Evolutionary conservation across 2,888 invertebrate genomes (phyloP), one percentile per base, ranked within the genome.

Genomic region (Bibio marci): DNA sequence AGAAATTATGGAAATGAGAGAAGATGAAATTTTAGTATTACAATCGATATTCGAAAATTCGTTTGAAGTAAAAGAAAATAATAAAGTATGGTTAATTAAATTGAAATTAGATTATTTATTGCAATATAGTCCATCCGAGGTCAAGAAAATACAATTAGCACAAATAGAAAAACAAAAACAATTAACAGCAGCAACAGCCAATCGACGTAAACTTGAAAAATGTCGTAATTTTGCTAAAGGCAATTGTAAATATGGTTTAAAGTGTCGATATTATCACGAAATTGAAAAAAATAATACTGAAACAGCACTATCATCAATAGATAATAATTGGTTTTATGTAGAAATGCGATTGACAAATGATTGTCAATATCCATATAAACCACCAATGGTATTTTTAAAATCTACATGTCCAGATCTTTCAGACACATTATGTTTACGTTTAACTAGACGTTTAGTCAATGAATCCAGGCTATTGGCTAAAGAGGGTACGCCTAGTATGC

Each of bases 31-130:
- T 56, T 72, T 73, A 44, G 80, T 78, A 0, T 58, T 86, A 26
- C 72, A 79, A 58, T 81, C 82, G 13, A 85, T 85, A 45, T 86
- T 82, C 49, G 82, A 80, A 42, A 62, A 66, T 25, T 65, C 67
- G 25, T 83, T 80, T 54, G 66, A 64, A 49, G 74, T 76, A 43
- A 79, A 76, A 53, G 76, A 81, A 40, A 64, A 66, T 39, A 72
- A 80, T 58, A 50, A 55, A 27, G 67, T 82, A 14, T 86, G 85
- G 85, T 70, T 65, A 44, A 60, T 85, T 1, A 71, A 69, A 50
- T 59, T 83, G 40, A 68, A 73, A 49, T 57, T 81, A 41, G 71
- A 79, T 48, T 80, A 79, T 55, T 55, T 82, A 48, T 60, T 76
- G 2, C 63, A 64, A 46, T 69, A 70, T 47, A 63, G 66, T 48